phyloP scores from a whole-genome alignment of 2,888 invertebrate genomes.

The Smittia sp. region DNA sequence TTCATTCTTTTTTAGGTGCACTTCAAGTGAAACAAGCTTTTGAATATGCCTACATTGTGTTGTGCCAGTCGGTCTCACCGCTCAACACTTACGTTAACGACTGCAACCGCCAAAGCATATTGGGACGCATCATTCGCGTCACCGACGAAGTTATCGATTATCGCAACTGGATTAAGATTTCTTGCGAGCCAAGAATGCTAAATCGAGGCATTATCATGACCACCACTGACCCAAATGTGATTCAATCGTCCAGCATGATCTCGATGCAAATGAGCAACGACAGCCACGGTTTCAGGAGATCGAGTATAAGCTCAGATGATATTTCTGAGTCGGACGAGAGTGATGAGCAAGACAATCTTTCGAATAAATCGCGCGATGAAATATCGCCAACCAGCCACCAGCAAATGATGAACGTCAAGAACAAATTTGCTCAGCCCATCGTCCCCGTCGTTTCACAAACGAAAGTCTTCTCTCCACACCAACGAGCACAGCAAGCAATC shows the following conservation, averaged over 20 bases:
- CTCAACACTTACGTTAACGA: slow-evolving; percentile 58
- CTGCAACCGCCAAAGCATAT: slow-evolving; percentile 62
- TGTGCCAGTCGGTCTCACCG: slow-evolving; percentile 70
- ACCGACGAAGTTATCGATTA: slow-evolving; percentile 85
- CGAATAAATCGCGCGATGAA: slow-evolving; percentile 36
- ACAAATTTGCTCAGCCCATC: slow-evolving; percentile 26
- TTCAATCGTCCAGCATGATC: background rate
- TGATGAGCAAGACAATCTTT: slow-evolving; percentile 35
- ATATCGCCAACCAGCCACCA: slow-evolving; percentile 32
- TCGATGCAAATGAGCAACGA: slow-evolving; percentile 7
- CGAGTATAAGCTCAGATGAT: slow-evolving; percentile 33
- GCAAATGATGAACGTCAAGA: slow-evolving; percentile 26
- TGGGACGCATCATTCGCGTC: slow-evolving; percentile 88
- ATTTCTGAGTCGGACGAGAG: slow-evolving; percentile 38
- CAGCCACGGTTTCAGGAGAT: slow-evolving; percentile 9
- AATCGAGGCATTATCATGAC: background rate
- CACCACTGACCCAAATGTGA: slow-evolving; percentile 4
- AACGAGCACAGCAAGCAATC: slow-evolving; percentile 28
- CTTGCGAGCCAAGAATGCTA: slow-evolving; percentile 44
- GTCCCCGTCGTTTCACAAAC: slow-evolving; percentile 25
- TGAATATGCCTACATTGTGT: slow-evolving; percentile 88
- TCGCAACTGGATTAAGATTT: slow-evolving; percentile 55
- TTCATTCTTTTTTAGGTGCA: slow-evolving; percentile 45
- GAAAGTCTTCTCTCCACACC: slow-evolving; percentile 26
- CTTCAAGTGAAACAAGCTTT: slow-evolving; percentile 82